Percentiles rank a stretch among this genome's conserved stretches.
These are phyloP conservation scores for Cephalophus harveyi DNA, from an alignment of 2,113 vertebrate genomes.

Conservation along the genomic window DNA sequence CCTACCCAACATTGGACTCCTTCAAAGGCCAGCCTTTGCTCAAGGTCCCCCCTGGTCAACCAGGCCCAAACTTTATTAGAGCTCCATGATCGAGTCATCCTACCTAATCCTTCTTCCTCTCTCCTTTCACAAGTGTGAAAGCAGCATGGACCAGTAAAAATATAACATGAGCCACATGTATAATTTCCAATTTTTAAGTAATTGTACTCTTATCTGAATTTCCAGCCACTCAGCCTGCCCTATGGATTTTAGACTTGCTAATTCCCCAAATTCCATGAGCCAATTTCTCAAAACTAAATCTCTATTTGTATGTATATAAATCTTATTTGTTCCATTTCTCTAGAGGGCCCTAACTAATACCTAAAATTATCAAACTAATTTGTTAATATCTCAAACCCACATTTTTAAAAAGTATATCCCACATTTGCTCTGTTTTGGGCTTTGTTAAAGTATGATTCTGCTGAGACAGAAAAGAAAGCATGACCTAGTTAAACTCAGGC, in stretches of 20 bases:
- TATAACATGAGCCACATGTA: not conserved
- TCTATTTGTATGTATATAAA: not conserved
- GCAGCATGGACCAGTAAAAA: not conserved
- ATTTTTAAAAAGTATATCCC: not conserved
- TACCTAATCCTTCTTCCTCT: not conserved
- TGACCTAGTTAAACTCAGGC: conserved; percentile 60
- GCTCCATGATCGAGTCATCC: not conserved
- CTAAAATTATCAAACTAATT: conserved; percentile 37
- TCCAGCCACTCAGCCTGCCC: not conserved
- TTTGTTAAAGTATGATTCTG: conserved; percentile 55
- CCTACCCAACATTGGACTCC: not conserved
- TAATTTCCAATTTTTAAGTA: not conserved
- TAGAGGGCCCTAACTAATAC: not conserved
- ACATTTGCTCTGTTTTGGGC: not conserved
- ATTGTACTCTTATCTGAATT: not conserved
- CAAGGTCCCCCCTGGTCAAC: not conserved
- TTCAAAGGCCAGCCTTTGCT: not conserved
- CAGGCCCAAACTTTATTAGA: not conserved
- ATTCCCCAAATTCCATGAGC: not conserved
- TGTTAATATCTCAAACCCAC: not conserved
- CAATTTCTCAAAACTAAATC: not conserved
- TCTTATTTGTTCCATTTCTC: not conserved
- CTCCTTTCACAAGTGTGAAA: not conserved
- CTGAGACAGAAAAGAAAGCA: conserved; percentile 51
- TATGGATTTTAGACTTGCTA: not conserved